phyloP scores from a whole-genome alignment of 2,113 vertebrate species.

The Reinhardtius hippoglossoides region DNA sequence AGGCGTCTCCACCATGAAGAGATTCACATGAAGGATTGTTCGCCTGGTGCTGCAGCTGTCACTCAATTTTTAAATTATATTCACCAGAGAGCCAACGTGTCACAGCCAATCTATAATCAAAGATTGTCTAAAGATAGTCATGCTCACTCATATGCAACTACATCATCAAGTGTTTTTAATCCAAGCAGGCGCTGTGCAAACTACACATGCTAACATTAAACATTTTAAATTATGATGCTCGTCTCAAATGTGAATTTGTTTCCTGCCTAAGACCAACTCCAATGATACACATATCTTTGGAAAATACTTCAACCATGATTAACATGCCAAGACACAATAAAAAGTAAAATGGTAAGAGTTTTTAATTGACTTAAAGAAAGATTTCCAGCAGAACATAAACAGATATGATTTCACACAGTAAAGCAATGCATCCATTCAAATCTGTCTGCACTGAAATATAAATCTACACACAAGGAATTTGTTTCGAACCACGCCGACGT shows the following conservation, averaged over 20 bases:
- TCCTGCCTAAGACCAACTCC: neutral
- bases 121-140: neutral
- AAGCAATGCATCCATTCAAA: slow-evolving; percentile 64
- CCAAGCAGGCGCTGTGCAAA: neutral
- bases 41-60: neutral
- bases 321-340: slow-evolving; percentile 13
- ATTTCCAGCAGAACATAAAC: slow-evolving; percentile 58
- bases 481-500: neutral
- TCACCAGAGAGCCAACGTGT: neutral
- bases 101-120: neutral
- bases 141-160: neutral
- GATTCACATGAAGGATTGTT: neutral
- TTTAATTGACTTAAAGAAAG: slow-evolving; percentile 71
- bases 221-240: slow-evolving; percentile 17
- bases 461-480: slow-evolving; percentile 20
- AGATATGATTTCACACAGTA: slow-evolving; percentile 69
- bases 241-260: slow-evolving; percentile 16
- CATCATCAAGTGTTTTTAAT: neutral
- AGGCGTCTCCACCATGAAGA: neutral
- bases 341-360: slow-evolving; percentile 43
- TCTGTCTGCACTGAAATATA: slow-evolving; percentile 39
- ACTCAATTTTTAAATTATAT: neutral
- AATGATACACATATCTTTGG: slow-evolving; percentile 38
- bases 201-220: slow-evolving; percentile 25
- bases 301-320: slow-evolving; percentile 9